Evolutionary conservation across 2,797 vertebrate species (phyloP), one percentile per base, ranked within the genome.

Genomic region (Hephaestus fuliginosus): DNA sequence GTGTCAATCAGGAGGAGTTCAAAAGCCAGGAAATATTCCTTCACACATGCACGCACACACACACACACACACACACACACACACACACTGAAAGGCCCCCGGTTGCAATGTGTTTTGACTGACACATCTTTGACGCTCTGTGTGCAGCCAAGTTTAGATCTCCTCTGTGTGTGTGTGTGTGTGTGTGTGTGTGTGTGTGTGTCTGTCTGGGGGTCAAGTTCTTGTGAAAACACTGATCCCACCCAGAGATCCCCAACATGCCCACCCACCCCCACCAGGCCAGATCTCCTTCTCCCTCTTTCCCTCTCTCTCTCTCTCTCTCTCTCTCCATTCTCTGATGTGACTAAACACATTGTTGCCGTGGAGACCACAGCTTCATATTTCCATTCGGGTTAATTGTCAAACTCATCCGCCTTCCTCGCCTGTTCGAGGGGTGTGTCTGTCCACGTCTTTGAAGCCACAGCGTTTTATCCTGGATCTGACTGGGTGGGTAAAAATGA

Each of bases 31-130:
- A 92, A 92, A 93, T 94, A 87, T 90, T 88, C 87, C 72, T 82
- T 80, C 86, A 84, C 72, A 73, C 76, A 65, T 1, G 1, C 49
- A 25, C 84, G 78, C 66, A 71, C 75, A 64, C 9, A 3, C 83
- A 83, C 73, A 68, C 75, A 52, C 9, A 7, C 69, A 49, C 64
- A 56, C 55, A 57, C 9, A 3, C 83, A 83, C 73, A 68, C 75
- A 52, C 9, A 7, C 69, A 49, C 64, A 56, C 56, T 44, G 10
- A 76, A 80, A 86, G 78, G 85, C 86, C 90, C 86, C 87, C 89
- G 90, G 90, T 92, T 91, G 88, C 92, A 90, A 93, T 94, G 90
- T 92, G 92, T 91, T 92, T 92, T 94, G 92, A 94, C 92, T 92
- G 93, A 94, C 90, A 88, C 80, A 73, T 94, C 91, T 93, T 92